Conservation (phyloP, 2,888 invertebrate species). For the Bembecia ichneumoniformis region DNA sequence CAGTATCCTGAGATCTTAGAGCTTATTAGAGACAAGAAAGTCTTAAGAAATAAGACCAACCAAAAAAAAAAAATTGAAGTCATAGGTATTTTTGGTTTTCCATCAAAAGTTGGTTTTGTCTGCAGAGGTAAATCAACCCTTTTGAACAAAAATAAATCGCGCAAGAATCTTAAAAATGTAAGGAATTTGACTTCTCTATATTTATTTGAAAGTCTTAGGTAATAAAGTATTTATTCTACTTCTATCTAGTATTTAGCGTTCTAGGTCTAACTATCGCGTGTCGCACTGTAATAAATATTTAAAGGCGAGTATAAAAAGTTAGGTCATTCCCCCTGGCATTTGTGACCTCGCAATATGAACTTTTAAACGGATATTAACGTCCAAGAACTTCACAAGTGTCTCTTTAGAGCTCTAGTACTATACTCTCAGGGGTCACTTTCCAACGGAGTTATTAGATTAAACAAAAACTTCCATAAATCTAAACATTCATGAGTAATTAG, state of each 20-base stretch:
- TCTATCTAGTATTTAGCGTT: constrained; percentile 15
- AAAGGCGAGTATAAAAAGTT: constrained; percentile 28
- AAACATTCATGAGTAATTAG: constrained; percentile 45
- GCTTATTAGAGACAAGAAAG: too few relatives aligned
- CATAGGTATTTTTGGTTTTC: too few relatives aligned
- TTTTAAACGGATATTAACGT: constrained; percentile 25
- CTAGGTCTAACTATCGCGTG: constrained; percentile 32
- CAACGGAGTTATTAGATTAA: constrained; percentile 1
- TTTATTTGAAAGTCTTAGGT: too few relatives aligned
- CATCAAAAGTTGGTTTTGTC: too few relatives aligned
- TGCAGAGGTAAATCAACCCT: too few relatives aligned
- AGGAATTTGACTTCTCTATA: too few relatives aligned
- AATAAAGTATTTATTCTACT: too few relatives aligned
- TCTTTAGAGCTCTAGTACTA: constrained; percentile 2
- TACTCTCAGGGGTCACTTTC: constrained; percentile 3
- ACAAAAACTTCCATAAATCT: constrained; percentile 30
- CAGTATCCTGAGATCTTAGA: too few relatives aligned
- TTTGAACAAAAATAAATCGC: too few relatives aligned
- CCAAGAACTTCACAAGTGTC: background rate
- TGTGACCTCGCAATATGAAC: constrained; percentile 48
- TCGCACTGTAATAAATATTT: constrained; percentile 26
- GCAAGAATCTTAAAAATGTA: too few relatives aligned
- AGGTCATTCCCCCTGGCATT: constrained; percentile 56
- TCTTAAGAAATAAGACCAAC: too few relatives aligned
- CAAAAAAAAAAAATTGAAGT: too few relatives aligned